A percentile compares a stretch with the other conserved stretches of the same genome.
phyloP scores from a whole-genome alignment of 2,888 invertebrate species.

The Agrilus biguttatus region DNA sequence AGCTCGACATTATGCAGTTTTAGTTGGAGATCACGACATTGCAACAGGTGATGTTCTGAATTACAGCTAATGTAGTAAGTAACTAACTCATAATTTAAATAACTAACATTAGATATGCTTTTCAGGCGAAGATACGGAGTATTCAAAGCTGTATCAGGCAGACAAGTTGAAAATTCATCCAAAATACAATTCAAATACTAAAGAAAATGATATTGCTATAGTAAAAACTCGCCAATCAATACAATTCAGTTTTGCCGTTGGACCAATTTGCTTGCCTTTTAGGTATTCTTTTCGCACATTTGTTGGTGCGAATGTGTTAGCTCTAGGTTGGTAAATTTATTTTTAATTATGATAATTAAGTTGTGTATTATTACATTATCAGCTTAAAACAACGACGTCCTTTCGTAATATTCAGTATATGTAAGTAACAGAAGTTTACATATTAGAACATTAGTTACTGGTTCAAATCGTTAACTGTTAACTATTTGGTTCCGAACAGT shows the following conservation, averaged over 20 bases:
- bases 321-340: conserved; percentile 29
- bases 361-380: background rate
- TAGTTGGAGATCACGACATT: conserved; percentile 41
- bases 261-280: conserved; percentile 52
- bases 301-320: conserved; percentile 26
- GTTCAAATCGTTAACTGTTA: no score
- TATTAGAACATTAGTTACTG: no score
- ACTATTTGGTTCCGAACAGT: no score
- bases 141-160: conserved; percentile 29
- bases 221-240: conserved; percentile 29
- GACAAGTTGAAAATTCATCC: conserved; percentile 31
- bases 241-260: conserved; percentile 36
- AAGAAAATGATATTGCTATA: conserved; percentile 41
- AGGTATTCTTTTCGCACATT: conserved; percentile 27
- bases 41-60: conserved; percentile 21
- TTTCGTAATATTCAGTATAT: no score
- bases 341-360: background rate
- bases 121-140: conserved; percentile 28
- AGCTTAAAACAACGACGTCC: no score
- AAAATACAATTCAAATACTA: conserved; percentile 14
- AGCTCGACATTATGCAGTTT: conserved; percentile 19
- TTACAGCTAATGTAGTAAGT: background rate
- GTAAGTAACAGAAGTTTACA: no score
- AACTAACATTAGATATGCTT: no score
- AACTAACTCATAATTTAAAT: no score